These are phyloP conservation scores for Formicarius rufipectus DNA, from an alignment of 2,113 vertebrate genomes.

Conservation along the genomic window DNA sequence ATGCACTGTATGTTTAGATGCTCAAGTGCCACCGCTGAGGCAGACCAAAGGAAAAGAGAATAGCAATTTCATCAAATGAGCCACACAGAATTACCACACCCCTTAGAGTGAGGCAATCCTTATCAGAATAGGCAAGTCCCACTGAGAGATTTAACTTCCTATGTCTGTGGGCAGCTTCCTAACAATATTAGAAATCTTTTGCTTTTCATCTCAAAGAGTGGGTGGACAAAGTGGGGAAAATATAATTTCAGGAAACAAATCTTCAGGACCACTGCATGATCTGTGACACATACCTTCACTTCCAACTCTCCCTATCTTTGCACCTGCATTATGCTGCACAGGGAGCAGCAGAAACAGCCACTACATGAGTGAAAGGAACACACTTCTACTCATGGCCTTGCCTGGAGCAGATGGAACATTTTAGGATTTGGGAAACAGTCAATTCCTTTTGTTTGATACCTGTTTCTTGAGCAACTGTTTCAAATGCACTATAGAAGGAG, in stretches of 20 bases:
- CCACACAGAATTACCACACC: not conserved
- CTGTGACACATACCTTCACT: not conserved
- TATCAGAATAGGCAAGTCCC: not conserved
- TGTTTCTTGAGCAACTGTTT: not conserved
- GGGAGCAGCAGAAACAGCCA: not conserved
- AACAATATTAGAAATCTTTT: not conserved
- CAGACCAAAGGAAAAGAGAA: not conserved
- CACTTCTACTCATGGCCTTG: not conserved
- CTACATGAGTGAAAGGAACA: not conserved
- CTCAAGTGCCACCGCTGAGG: not conserved
- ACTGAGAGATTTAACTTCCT: not conserved
- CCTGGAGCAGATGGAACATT: not conserved
- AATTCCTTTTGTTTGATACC: not conserved
- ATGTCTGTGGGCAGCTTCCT: not conserved
- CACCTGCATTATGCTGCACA: not conserved
- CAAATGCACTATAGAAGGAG: not conserved
- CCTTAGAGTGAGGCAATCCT: accelerated
- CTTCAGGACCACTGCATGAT: not conserved
- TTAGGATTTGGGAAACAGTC: not conserved
- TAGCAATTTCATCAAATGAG: not conserved
- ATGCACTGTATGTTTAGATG: not conserved
- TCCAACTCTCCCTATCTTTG: not conserved
- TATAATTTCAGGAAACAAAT: not conserved
- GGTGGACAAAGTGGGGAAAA: not conserved
- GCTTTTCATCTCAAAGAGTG: not conserved